These are phyloP conservation scores for Neodon shergylaensis DNA, from an alignment of 2,113 vertebrate genomes.

Conservation along the genomic window DNA sequence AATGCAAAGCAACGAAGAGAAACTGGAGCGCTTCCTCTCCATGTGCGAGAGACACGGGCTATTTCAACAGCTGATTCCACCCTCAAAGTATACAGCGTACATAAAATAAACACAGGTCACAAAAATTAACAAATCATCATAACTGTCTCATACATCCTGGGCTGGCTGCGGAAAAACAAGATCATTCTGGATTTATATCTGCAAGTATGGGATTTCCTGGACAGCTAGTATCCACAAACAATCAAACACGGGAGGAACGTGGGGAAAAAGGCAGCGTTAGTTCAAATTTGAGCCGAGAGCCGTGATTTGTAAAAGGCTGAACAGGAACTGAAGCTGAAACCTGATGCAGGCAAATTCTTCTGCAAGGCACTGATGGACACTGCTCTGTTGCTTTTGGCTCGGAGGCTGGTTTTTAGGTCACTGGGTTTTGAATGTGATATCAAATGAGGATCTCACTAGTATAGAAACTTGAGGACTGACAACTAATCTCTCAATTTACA, in stretches of 20 bases:
- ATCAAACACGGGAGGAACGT: conserved; percentile 85
- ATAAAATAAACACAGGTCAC: conserved; percentile 89
- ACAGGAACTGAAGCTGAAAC: conserved; percentile 87
- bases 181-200: conserved; percentile 89
- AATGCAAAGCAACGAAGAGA: conserved; percentile 83
- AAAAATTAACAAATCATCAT: conserved; percentile 89
- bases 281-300: conserved; percentile 87
- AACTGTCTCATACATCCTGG: conserved; percentile 88
- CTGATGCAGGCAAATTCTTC: conserved; percentile 86
- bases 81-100: conserved; percentile 83
- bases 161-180: conserved; percentile 88
- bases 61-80: conserved; percentile 85
- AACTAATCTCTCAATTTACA: conserved; percentile 74
- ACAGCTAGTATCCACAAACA: conserved; percentile 90
- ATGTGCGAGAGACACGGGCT: conserved; percentile 78
- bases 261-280: conserved; percentile 84
- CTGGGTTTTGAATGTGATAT: conserved; percentile 75
- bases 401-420: conserved; percentile 77
- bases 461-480: conserved; percentile 82
- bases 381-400: conserved; percentile 87
- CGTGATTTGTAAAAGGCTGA: conserved; percentile 86
- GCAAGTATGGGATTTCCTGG: conserved; percentile 90
- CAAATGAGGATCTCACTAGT: conserved; percentile 76
- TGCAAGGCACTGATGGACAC: conserved; percentile 85
- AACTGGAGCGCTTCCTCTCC: conserved; percentile 81